phyloP scores from a whole-genome alignment of 2,797 vertebrate genomes.

The Sebastes taczanowskii region DNA sequence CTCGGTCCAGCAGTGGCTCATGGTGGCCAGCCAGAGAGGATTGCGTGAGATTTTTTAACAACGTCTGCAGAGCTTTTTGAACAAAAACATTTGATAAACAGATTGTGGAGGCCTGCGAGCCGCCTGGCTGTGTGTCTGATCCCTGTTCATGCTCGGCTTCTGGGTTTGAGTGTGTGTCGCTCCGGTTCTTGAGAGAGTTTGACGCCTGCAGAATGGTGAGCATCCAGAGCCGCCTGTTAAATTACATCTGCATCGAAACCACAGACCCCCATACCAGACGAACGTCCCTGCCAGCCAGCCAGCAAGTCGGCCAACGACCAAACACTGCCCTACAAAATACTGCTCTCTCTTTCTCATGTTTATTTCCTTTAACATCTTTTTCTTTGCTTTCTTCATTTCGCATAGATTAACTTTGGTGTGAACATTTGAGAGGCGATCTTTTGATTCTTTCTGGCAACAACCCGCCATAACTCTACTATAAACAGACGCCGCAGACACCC shows the following conservation, averaged over 20 bases:
- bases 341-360: conserved; percentile 47
- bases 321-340: conserved; percentile 47
- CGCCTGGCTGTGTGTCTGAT: conserved; percentile 63
- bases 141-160: conserved; percentile 38
- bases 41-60: conserved; percentile 75
- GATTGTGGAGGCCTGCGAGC: conserved; percentile 66
- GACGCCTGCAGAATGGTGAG: conserved; percentile 72
- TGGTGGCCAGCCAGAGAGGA: conserved; percentile 62
- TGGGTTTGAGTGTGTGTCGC: conserved; percentile 34
- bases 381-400: conserved; percentile 47
- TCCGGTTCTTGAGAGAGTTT: conserved; percentile 48
- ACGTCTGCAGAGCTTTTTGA: conserved; percentile 70
- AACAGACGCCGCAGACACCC: conserved; percentile 46
- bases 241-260: conserved; percentile 79
- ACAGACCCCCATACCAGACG: conserved; percentile 75
- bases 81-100: conserved; percentile 81
- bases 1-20: conserved; percentile 43
- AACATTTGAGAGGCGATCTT: conserved; percentile 36
- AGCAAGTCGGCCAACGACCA: conserved; percentile 74
- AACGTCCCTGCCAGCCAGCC: conserved; percentile 71
- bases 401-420: conserved; percentile 41
- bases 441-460: conserved; percentile 11
- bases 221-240: conserved; percentile 74
- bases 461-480: conserved; percentile 36
- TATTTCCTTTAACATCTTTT: conserved; percentile 48